Conservation (phyloP, 2,797 vertebrate species). For the Erithacus rubecula region DNA sequence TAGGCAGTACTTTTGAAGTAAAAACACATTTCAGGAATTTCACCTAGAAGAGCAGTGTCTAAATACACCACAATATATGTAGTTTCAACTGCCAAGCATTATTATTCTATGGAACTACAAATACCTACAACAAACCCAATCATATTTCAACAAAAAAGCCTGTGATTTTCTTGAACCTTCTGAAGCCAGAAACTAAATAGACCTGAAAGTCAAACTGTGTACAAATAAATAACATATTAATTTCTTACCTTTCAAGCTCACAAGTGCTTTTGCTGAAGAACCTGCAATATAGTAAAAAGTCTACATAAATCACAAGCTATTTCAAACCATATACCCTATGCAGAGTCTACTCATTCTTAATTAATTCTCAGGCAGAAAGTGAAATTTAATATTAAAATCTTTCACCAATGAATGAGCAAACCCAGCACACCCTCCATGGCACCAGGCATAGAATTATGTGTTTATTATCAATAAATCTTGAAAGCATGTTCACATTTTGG, state of each 20-base stretch:
- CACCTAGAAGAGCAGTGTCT: background rate
- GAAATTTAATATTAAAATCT: background rate
- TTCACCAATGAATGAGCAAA: background rate
- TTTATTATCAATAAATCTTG: background rate
- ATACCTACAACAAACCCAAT: background rate
- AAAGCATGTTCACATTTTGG: background rate
- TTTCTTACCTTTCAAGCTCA: constrained; percentile 95
- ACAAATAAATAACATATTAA: background rate
- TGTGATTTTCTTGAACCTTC: background rate
- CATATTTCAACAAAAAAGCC: background rate
- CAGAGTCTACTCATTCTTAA: background rate
- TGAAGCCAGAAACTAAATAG: background rate
- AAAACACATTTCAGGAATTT: background rate
- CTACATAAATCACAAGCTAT: constrained; percentile 19
- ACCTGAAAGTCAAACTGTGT: background rate
- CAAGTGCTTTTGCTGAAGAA: constrained; percentile 98
- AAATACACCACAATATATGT: background rate
- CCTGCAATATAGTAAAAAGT: constrained; percentile 78
- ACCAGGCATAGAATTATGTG: background rate
- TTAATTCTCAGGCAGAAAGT: background rate
- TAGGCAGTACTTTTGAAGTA: background rate
- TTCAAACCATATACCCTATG: background rate
- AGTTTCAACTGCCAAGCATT: background rate
- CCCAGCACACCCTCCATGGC: background rate
- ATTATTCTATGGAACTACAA: background rate